Evolutionary conservation across 2,888 invertebrate genomes (phyloP).

Genomic region (Gisinianus flammeolus): DNA sequence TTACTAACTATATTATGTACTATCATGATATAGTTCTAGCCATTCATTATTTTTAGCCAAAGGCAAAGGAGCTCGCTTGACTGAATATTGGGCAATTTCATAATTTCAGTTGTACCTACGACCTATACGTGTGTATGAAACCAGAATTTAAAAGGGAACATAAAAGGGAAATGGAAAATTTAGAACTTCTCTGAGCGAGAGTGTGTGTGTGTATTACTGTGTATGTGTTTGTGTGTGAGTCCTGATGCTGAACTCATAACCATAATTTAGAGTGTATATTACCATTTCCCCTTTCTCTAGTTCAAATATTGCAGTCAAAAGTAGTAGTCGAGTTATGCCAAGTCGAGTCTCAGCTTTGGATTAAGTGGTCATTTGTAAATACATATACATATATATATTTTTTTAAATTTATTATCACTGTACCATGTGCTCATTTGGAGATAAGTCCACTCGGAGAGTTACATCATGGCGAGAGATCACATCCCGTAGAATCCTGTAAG

Average conservation of each 20-base stretch:
- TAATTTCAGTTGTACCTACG: background rate
- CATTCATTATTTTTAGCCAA: background rate
- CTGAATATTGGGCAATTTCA: background rate
- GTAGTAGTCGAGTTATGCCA: too few relatives aligned
- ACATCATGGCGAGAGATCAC: constrained; percentile 60
- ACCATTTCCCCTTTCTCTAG: too few relatives aligned
- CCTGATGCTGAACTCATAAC: too few relatives aligned
- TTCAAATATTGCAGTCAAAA: too few relatives aligned
- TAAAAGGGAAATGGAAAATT: background rate
- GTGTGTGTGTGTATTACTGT: too few relatives aligned
- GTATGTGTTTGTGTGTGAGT: too few relatives aligned
- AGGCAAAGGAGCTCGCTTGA: background rate
- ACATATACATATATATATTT: too few relatives aligned
- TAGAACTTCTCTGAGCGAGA: background rate
- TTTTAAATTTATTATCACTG: constrained; percentile 13
- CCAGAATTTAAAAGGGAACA: background rate
- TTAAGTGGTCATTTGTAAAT: too few relatives aligned
- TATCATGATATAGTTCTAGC: background rate
- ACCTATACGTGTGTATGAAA: background rate
- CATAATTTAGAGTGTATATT: too few relatives aligned
- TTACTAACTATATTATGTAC: background rate
- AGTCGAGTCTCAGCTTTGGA: too few relatives aligned
- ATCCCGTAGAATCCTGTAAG: constrained; percentile 60
- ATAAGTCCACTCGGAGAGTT: constrained; percentile 59
- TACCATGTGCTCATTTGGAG: constrained; percentile 60